phyloP scores from a whole-genome alignment of 1,140 invertebrate genomes.

The Leptoteleia sp. region DNA sequence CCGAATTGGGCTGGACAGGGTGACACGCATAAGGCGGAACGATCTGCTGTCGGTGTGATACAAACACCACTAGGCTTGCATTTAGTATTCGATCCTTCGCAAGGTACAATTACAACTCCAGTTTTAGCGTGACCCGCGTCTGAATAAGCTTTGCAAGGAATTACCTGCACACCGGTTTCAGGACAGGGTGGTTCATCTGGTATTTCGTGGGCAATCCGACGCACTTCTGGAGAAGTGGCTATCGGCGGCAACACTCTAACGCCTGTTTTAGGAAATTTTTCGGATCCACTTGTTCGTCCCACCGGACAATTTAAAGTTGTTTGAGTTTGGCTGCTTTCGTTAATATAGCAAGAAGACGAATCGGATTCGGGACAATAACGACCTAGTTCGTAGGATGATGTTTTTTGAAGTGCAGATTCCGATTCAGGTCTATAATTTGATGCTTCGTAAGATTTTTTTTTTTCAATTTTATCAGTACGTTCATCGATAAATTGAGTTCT shows the following conservation, averaged over 20 bases:
- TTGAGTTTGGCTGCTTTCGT: conserved; percentile 56
- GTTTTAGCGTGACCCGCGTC: conserved; percentile 69
- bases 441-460: conserved; percentile 34
- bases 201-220: conserved; percentile 72
- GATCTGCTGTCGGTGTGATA: conserved; percentile 73
- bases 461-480: conserved; percentile 68
- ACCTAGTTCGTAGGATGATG: conserved; percentile 36
- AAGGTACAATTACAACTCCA: conserved; percentile 77
- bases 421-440: conserved; percentile 10
- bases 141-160: conserved; percentile 75
- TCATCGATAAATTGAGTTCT: conserved; percentile 67
- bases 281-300: conserved; percentile 57
- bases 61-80: conserved; percentile 73
- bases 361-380: conserved; percentile 42
- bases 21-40: conserved; percentile 75
- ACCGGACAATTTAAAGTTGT: conserved; percentile 72
- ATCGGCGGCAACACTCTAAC: conserved; percentile 69
- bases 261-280: conserved; percentile 68
- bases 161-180: conserved; percentile 75
- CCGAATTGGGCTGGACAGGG: conserved; percentile 71
- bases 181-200: conserved; percentile 67
- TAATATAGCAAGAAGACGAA: conserved; percentile 68
- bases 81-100: conserved; percentile 63
- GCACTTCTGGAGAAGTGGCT: conserved; percentile 69
- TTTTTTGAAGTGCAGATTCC: conserved; percentile 22